Percentiles rank a stretch among this genome's conserved stretches.
These are phyloP conservation scores for Drosophila parabipectinata DNA, from an alignment of 1,140 invertebrate genomes.

Conservation along the genomic window DNA sequence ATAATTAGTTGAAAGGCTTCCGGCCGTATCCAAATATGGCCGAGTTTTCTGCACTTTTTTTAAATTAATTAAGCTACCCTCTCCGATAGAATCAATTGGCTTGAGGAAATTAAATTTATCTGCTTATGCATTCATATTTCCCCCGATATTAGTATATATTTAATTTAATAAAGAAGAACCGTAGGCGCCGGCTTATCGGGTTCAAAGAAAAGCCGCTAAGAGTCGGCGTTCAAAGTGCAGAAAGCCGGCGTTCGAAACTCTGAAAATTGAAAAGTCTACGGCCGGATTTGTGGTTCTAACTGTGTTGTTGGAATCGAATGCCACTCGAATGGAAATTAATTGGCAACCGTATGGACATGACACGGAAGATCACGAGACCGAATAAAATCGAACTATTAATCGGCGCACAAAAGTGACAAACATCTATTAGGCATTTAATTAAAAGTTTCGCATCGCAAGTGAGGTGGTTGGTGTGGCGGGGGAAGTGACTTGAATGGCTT, in stretches of 20 bases:
- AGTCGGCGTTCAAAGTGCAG: constrained; percentile 63
- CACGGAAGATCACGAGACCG: constrained; percentile 65
- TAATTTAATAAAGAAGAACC: constrained; percentile 24
- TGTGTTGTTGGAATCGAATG: constrained; percentile 5
- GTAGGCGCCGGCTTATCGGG: constrained; percentile 58
- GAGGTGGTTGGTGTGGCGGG: neutral
- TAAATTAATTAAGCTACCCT: constrained; percentile 65
- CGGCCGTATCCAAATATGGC: constrained; percentile 18
- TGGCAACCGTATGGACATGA: constrained; percentile 67
- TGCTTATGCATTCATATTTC: constrained; percentile 38
- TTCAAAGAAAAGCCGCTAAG: constrained; percentile 49
- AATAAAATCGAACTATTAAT: constrained; percentile 68
- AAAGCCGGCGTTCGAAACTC: constrained; percentile 35
- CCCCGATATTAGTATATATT: constrained; percentile 25
- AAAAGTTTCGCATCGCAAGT: constrained; percentile 70
- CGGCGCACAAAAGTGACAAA: constrained; percentile 66
- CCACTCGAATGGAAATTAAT: constrained; percentile 58
- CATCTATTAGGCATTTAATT: constrained; percentile 80
- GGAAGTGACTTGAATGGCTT: neutral
- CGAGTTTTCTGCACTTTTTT: constrained; percentile 50
- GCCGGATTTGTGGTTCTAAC: constrained; percentile 24
- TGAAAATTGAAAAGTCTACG: constrained; percentile 9
- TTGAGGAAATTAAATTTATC: constrained; percentile 72
- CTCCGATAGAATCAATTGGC: constrained; percentile 40
- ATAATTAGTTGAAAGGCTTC: constrained; percentile 3